Evolutionary conservation across 2,113 vertebrate genomes (phyloP), one percentile per base, ranked within the genome.

Genomic region (Meleagris gallopavo): DNA sequence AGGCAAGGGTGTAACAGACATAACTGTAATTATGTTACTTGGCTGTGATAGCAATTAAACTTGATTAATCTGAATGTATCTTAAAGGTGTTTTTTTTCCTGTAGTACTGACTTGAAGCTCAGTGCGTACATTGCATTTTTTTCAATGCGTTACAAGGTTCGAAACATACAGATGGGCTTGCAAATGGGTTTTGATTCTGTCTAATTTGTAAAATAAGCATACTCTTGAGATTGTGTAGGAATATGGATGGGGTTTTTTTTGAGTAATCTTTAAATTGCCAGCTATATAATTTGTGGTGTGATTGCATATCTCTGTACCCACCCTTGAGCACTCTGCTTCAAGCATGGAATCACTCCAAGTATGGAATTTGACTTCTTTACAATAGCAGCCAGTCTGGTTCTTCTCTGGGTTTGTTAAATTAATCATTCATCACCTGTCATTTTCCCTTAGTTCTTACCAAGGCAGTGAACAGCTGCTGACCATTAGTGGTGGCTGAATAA

Each of bases 381-480:
- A 50, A n/a, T 83, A 17, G 30, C 60, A 62, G 0, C 21, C 40
- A 52, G 10, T 79, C 0, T 0, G 25, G 34, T 88, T 88, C 45
- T 72, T 92, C 41, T 69, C 75, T 36, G 38, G 38, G 29, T 89
- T 86, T 45, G 25, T 45, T 83, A 66, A 46, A 89, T 85, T 40
- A 30, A 27, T 73, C 7, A 13, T 57, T 94, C 9, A 5, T 88
- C 25, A 16, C 34, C 24, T 85, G 16, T 73, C 62, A 29, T 60
- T 55, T 83, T 92, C 13, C 24, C 76, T 70, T 88, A 58, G 50
- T 62, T 83, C 50, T 90, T 94, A 12, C 1, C 43, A 54, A 81
- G 71, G 60, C 27, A 27, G 41, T 58, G 55, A 83, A 73, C 27
- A 21, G 8, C 45, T 88, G 45, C 45, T 76, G 27, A 25, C 24